Percentiles rank a stretch among this genome's conserved stretches.
Evolutionary conservation across 1,140 invertebrate genomes (phyloP).

Genomic region (Ruditapes philippinarum): DNA sequence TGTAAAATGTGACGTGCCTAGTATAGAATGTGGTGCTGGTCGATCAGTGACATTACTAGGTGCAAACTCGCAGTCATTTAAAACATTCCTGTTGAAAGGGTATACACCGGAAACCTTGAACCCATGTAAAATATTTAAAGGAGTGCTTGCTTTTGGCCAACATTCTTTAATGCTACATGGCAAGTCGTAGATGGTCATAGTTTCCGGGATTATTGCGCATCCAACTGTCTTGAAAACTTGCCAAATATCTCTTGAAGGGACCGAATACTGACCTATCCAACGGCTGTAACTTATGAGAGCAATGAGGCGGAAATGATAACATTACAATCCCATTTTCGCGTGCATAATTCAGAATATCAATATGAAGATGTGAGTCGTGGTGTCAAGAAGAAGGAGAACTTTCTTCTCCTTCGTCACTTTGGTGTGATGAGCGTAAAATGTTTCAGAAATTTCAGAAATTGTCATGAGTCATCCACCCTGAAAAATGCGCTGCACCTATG

Average conservation of each 20-base stretch:
- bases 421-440: slow-evolving; percentile 82
- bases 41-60: slow-evolving; percentile 32
- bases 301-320: slow-evolving; percentile 71
- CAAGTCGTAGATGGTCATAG: slow-evolving; percentile 35
- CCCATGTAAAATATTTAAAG: background rate
- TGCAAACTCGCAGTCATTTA: background rate
- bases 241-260: slow-evolving; percentile 83
- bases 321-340: slow-evolving; percentile 71
- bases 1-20: background rate
- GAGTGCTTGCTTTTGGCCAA: background rate
- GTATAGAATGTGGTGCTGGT: slow-evolving; percentile 14
- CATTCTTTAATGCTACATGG: background rate
- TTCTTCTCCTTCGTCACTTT: slow-evolving; percentile 19
- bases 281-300: slow-evolving; percentile 8
- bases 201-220: slow-evolving; percentile 60
- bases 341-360: slow-evolving; percentile 78
- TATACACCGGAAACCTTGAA: slow-evolving; percentile 1
- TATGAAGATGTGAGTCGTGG: slow-evolving; percentile 71
- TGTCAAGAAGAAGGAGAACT: slow-evolving; percentile 74
- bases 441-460: slow-evolving; percentile 87
- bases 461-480: too few species aligned
- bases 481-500: too few species aligned
- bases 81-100: background rate
- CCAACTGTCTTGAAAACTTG: slow-evolving; percentile 13
- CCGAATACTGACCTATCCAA: slow-evolving; percentile 63